phyloP scores from a whole-genome alignment of 1,140 invertebrate genomes.

The Scaptomyza graminum region DNA sequence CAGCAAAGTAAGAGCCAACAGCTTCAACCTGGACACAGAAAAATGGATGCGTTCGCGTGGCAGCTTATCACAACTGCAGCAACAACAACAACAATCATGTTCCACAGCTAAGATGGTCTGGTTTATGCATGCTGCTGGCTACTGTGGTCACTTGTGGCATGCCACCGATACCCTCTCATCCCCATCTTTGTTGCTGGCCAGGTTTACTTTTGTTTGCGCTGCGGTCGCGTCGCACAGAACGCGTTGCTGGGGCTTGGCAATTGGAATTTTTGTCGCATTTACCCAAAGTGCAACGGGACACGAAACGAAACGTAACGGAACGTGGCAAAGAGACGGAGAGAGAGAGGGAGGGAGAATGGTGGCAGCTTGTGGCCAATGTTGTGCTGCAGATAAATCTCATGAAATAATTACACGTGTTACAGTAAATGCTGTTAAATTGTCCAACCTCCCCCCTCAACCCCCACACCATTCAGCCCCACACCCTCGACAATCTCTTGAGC shows the following conservation, averaged over 20 bases:
- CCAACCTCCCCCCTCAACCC: conserved; percentile 8
- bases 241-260: conserved; percentile 52
- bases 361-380: conserved; percentile 48
- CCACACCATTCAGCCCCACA: neutral
- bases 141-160: conserved; percentile 78
- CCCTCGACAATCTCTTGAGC: neutral
- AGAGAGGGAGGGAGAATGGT: neutral
- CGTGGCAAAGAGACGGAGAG: neutral
- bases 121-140: conserved; percentile 55
- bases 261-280: conserved; percentile 83
- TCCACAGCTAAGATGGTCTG: conserved; percentile 61
- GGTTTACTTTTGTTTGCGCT: conserved; percentile 62
- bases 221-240: conserved; percentile 31
- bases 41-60: conserved; percentile 59
- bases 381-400: conserved; percentile 83
- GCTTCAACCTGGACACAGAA: conserved; percentile 18
- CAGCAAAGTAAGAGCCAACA: neutral
- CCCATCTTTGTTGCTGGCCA: neutral
- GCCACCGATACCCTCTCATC: conserved; percentile 11
- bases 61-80: conserved; percentile 68
- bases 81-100: conserved; percentile 16
- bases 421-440: conserved; percentile 83
- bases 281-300: conserved; percentile 73
- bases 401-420: conserved; percentile 84
- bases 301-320: conserved; percentile 2